Evolutionary conservation across 1,140 invertebrate species (phyloP).

Genomic region (Microplitis mediator): DNA sequence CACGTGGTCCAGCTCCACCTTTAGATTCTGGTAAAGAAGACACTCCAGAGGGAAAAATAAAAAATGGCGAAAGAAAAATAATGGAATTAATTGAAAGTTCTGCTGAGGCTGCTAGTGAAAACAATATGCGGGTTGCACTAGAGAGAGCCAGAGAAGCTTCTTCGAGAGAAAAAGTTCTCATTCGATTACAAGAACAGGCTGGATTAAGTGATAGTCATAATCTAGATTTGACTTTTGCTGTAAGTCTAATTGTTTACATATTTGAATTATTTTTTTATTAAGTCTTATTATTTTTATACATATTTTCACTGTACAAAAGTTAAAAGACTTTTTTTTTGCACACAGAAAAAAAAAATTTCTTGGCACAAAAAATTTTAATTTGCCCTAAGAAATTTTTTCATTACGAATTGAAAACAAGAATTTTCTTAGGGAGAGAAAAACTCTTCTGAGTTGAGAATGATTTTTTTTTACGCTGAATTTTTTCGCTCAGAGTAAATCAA

Average conservation of each 20-base stretch:
- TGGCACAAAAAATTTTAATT: too few relatives aligned
- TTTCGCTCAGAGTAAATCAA: too few relatives aligned
- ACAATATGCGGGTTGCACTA: conserved; percentile 73
- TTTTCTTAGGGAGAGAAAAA: too few relatives aligned
- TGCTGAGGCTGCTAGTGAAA: conserved; percentile 58
- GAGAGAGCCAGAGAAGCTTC: conserved; percentile 97
- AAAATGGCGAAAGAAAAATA: conserved; percentile 80
- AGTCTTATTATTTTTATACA: too few relatives aligned
- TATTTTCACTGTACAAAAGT: too few relatives aligned
- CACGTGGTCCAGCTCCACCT: conserved; percentile 60
- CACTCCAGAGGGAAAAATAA: conserved; percentile 84
- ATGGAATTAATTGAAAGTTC: conserved; percentile 74
- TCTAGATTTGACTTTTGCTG: conserved; percentile 91
- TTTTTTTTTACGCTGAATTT: too few relatives aligned
- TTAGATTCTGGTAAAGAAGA: conserved; percentile 76
- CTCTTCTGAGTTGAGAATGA: too few relatives aligned
- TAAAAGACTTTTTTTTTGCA: too few relatives aligned
- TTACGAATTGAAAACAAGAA: too few relatives aligned
- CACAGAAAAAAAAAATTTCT: too few relatives aligned
- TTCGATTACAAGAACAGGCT: conserved; percentile 88
- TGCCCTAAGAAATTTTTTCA: too few relatives aligned
- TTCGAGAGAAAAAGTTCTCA: conserved; percentile 87
- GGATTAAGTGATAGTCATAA: conserved; percentile 87
- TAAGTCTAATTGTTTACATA: conserved; percentile 56
- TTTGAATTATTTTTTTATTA: too few relatives aligned